Conservation (phyloP, 2,113 vertebrate genomes). For the Cygnus atratus region DNA sequence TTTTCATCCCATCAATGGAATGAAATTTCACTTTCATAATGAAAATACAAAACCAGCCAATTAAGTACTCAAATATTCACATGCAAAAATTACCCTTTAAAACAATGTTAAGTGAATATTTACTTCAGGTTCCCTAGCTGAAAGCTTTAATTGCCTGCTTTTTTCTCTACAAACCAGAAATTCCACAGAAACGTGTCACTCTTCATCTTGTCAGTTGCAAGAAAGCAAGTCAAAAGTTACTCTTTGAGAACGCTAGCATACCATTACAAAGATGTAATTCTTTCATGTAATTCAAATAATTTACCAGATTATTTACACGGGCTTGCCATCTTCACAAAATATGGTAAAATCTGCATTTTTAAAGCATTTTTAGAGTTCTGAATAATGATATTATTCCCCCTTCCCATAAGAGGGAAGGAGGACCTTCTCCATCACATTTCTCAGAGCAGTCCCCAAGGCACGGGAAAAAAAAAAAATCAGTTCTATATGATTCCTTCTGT, state of each 20-base stretch:
- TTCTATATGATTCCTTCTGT: not conserved
- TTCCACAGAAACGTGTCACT: constrained; percentile 35
- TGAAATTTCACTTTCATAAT: not conserved
- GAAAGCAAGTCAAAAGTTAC: constrained; percentile 26
- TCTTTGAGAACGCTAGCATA: constrained; percentile 19
- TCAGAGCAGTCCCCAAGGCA: not conserved
- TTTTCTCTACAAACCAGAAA: constrained; percentile 47
- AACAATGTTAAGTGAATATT: not conserved
- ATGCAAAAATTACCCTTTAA: not conserved
- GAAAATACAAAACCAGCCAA: not conserved
- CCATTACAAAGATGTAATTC: not conserved
- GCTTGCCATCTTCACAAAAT: not conserved
- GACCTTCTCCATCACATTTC: not conserved
- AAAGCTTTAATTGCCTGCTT: constrained; percentile 41
- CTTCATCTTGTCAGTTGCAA: constrained; percentile 28
- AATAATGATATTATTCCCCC: not conserved
- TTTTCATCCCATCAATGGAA: too few species aligned
- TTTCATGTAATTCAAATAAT: not conserved
- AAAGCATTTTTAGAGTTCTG: not conserved
- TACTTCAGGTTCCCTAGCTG: not conserved
- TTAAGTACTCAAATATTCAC: not conserved
- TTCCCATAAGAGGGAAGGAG: not conserved
- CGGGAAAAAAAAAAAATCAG: not conserved
- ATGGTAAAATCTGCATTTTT: not conserved
- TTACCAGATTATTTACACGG: not conserved